phyloP scores from a whole-genome alignment of 2,797 vertebrate species.

The Onychomys leucogaster region DNA sequence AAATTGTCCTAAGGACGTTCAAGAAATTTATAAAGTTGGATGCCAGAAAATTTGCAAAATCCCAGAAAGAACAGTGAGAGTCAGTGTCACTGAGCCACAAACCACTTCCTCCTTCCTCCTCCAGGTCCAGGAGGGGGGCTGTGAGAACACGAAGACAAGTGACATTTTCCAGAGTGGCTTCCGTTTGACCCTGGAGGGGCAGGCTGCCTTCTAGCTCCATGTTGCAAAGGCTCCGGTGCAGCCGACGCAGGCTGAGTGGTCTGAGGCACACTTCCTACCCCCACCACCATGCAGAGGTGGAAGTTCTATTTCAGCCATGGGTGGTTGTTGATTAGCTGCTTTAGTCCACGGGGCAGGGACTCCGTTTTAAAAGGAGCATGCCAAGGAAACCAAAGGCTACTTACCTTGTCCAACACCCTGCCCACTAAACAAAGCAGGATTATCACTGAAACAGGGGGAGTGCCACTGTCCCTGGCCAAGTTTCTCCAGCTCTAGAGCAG shows the following conservation, averaged over 20 bases:
- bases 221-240: not conserved
- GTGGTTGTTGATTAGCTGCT: not conserved
- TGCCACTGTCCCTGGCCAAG: not conserved
- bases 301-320: not conserved
- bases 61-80: not conserved
- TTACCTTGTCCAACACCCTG: not conserved
- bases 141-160: not conserved
- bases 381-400: not conserved
- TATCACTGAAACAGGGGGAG: not conserved
- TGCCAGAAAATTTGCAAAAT: not conserved
- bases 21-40: not conserved
- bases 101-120: not conserved
- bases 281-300: not conserved
- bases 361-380: not conserved
- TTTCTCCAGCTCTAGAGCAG: not conserved
- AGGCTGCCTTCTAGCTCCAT: not conserved
- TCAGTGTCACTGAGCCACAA: not conserved
- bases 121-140: too few species aligned
- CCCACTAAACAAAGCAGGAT: not conserved
- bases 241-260: too few species aligned
- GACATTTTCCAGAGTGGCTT: not conserved
- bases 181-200: not conserved
- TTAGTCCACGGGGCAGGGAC: not conserved
- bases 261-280: not conserved
- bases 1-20: not conserved